Conservation (phyloP, 2,797 vertebrate species). For the Mallotus villosus region DNA sequence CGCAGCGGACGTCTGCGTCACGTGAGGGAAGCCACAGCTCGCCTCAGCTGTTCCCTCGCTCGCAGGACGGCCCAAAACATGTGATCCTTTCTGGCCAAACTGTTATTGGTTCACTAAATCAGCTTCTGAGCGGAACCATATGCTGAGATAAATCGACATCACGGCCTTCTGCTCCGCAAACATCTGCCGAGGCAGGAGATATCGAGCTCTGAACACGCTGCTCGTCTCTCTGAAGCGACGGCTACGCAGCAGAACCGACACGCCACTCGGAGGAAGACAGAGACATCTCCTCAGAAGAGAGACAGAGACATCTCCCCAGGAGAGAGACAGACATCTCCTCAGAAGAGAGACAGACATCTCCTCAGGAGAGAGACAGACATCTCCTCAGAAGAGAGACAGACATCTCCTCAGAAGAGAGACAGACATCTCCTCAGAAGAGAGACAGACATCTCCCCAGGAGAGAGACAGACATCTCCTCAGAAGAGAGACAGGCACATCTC, state of each 20-base stretch:
- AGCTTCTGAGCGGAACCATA: not conserved
- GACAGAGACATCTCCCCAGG: too few species aligned
- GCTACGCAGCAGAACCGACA: not conserved
- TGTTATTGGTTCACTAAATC: constrained; percentile 11
- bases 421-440: too few species aligned
- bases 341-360: not conserved
- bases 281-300: not conserved
- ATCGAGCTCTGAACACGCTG: not conserved
- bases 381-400: not conserved
- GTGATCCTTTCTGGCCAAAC: not conserved
- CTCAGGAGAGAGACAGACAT: not conserved
- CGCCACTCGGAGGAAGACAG: not conserved
- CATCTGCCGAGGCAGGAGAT: constrained; percentile 4
- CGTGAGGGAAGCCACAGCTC: too few species aligned
- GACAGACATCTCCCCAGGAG: not conserved
- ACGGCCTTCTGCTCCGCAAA: not conserved
- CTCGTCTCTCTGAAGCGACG: too few species aligned
- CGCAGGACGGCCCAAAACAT: not conserved
- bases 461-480: too few species aligned
- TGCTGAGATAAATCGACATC: constrained; percentile 4
- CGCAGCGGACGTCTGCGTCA: too few species aligned
- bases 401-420: not conserved
- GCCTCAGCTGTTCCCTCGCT: not conserved
- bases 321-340: not conserved
- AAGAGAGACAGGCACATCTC: not conserved